Percentiles rank a stretch among this genome's conserved stretches.
These are phyloP conservation scores for Muscicapa adusta DNA, from an alignment of 2,113 vertebrate genomes.

Conservation along the genomic window DNA sequence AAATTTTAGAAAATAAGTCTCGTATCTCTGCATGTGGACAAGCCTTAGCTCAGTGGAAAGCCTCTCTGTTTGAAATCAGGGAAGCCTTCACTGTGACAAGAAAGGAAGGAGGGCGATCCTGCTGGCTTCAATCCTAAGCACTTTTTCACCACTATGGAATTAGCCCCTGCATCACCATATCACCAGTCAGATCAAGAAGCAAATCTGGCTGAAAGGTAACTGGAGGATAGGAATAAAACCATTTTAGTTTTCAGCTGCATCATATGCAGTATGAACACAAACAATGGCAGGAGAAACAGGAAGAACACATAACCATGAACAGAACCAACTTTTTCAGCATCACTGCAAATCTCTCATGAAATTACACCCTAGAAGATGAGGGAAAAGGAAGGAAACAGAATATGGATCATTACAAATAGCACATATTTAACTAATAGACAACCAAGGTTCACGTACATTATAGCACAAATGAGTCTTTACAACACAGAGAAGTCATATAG, in stretches of 20 bases:
- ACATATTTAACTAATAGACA: background rate
- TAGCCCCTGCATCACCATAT: background rate
- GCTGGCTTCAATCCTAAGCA: background rate
- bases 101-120: accelerated
- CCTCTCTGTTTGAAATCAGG: background rate
- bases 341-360: background rate
- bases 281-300: background rate
- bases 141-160: background rate
- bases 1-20: background rate
- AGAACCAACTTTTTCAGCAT: background rate
- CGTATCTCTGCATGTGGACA: background rate
- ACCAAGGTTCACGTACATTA: background rate
- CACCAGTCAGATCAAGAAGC: background rate
- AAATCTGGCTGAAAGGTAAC: background rate
- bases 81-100: background rate
- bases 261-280: background rate
- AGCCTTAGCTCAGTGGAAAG: background rate
- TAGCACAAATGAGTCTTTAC: background rate
- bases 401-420: background rate
- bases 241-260: background rate
- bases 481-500: background rate
- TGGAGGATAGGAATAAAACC: background rate
- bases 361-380: background rate
- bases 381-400: background rate
- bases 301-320: background rate